Evolutionary conservation across 2,888 invertebrate species (phyloP), one percentile per base, ranked within the genome.

Genomic region (Cabera pusaria): DNA sequence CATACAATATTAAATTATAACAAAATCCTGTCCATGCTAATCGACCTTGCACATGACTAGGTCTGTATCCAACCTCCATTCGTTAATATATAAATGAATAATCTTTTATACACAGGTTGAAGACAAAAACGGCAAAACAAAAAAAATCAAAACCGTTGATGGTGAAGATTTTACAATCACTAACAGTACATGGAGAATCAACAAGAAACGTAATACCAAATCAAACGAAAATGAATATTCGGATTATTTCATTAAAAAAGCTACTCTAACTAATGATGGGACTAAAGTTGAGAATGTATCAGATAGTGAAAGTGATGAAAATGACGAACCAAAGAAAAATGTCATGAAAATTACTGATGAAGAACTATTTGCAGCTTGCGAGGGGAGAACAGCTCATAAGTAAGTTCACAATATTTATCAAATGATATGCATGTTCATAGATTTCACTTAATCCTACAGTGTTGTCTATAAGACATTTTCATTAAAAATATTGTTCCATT

Each of bases 351-450:
- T 96, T 55, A 93, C 93, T 0, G 96, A 96, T 78, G 96, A 96
- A 38, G 93, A 96, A 57, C 71, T 97, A 14, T 95, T 95, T 72
- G 91, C 91, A 17, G 93, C 93, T 0, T 97, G 96, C 74, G 94
- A 92, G 26, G 95, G 95, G 1, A 87, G 96, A 56, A 97, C 96
- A 1, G 95, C 94, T 1, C 96, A 97, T 76, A 96, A 96, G 93
- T 93, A 86, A 75, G 85, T 56, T 29, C 16, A 17, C 1, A 23
- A 35, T 33, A 9, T 5, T 6, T 23, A 8, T 23, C 19, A n/a
- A n/a, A n/a, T n/a, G n/a, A n/a, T n/a, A n/a, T n/a, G n/a, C n/a
- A n/a, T n/a, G n/a, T n/a, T n/a, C n/a, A n/a, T n/a, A n/a, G n/a
- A n/a, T n/a, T n/a, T n/a, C n/a, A n/a, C n/a, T n/a, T n/a, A n/a